Conservation (phyloP, 2,888 invertebrate genomes). For the Athripsodes cinereus region DNA sequence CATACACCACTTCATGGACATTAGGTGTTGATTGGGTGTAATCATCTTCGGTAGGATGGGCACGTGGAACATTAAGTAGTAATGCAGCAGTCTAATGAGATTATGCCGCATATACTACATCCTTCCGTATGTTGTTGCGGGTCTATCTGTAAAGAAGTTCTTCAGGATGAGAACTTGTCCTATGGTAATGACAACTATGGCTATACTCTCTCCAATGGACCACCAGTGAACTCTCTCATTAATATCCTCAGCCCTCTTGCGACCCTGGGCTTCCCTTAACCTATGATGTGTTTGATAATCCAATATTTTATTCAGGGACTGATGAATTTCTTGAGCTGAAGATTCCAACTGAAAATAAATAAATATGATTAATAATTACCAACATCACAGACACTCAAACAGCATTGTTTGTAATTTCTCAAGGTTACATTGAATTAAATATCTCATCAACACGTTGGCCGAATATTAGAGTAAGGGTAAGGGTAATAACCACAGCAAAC, state of each 20-base stretch:
- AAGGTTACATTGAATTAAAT: too few species aligned
- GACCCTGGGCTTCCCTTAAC: conserved; percentile 87
- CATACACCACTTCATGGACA: too few species aligned
- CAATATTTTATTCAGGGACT: conserved; percentile 77
- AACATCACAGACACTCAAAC: too few species aligned
- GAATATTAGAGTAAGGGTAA: too few species aligned
- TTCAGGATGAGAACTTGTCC: conserved; percentile 87
- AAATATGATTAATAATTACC: too few species aligned
- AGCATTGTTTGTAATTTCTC: too few species aligned
- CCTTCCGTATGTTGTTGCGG: conserved; percentile 33
- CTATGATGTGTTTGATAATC: conserved; percentile 98
- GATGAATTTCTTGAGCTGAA: conserved; percentile 84
- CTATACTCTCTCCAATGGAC: conserved; percentile 84
- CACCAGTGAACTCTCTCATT: conserved; percentile 92
- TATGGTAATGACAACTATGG: conserved; percentile 79
- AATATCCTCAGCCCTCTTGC: conserved; percentile 93
- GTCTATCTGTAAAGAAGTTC: conserved; percentile 73
- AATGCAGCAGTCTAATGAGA: too few species aligned
- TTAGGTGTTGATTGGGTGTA: too few species aligned
- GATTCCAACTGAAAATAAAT: conserved; percentile 77
- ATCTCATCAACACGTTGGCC: too few species aligned
- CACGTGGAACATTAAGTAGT: too few species aligned
- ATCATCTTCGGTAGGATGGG: too few species aligned
- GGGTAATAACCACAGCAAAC: too few species aligned
- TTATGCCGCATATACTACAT: conserved; percentile 19